These are phyloP conservation scores for Siphamia tubifer DNA, from an alignment of 2,113 vertebrate species.

Conservation along the genomic window DNA sequence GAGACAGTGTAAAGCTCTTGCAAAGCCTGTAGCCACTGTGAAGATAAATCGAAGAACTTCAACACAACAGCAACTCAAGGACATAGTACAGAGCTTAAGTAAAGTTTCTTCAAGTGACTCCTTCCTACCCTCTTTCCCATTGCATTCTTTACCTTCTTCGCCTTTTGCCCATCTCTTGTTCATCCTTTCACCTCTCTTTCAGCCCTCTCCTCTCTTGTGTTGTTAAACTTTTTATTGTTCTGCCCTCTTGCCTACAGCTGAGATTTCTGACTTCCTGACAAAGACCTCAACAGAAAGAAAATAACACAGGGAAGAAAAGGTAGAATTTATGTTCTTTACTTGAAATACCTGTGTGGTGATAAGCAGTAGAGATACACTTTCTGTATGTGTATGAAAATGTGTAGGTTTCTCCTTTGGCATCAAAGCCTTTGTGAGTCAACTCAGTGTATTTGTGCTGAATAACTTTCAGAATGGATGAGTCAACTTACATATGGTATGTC, in stretches of 20 bases:
- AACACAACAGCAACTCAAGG: too few species aligned
- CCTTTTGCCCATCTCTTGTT: not conserved
- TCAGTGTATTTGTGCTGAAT: slow-evolving; percentile 39
- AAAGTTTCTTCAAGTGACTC: not conserved
- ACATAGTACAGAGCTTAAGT: too few species aligned
- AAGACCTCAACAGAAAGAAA: slow-evolving; percentile 29
- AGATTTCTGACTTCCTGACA: slow-evolving; percentile 19
- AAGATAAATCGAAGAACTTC: too few species aligned
- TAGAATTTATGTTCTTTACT: slow-evolving; percentile 16
- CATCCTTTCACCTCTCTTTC: not conserved
- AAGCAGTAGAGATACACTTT: slow-evolving; percentile 7
- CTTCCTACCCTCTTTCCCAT: not conserved
- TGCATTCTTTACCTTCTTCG: not conserved
- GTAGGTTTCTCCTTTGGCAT: not conserved
- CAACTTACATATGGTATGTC: slow-evolving; percentile 5
- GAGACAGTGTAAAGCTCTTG: not conserved
- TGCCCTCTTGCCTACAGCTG: slow-evolving; percentile 22
- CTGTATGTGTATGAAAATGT: not conserved
- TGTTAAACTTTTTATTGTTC: slow-evolving; percentile 27
- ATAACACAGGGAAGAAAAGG: not conserved
- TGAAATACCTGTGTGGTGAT: not conserved
- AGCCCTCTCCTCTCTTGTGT: not conserved
- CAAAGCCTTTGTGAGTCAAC: not conserved
- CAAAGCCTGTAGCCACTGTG: not conserved
- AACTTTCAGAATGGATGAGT: slow-evolving; percentile 30